These are phyloP conservation scores for Oenanthe oenanthe DNA, from an alignment of 2,113 vertebrate genomes.

Conservation along the genomic window DNA sequence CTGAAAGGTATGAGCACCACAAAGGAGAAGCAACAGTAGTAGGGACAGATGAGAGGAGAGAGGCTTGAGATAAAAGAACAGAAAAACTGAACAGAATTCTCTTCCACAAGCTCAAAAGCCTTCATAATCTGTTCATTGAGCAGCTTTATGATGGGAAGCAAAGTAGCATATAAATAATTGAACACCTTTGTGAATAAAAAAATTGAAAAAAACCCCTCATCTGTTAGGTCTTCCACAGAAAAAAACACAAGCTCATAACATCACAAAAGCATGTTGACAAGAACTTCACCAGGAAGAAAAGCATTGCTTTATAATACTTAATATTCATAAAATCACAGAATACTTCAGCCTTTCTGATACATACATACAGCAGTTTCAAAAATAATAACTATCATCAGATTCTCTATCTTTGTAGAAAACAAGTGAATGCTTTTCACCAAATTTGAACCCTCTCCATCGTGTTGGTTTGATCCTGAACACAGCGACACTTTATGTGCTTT, in stretches of 20 bases:
- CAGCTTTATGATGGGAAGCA: background rate
- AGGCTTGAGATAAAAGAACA: background rate
- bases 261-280: background rate
- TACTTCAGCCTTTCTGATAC: background rate
- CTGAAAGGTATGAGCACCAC: background rate
- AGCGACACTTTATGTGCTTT: background rate
- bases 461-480: background rate
- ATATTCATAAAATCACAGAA: background rate
- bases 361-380: background rate
- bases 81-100: background rate
- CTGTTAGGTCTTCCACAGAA: background rate
- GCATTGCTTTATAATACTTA: background rate
- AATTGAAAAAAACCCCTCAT: background rate
- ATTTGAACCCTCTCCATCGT: background rate
- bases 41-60: background rate
- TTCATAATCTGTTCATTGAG: background rate
- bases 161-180: conserved; percentile 8
- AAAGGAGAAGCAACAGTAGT: background rate
- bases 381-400: background rate
- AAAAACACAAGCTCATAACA: background rate
- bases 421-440: background rate
- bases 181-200: conserved; percentile 11
- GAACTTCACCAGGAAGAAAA: background rate
- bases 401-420: background rate
- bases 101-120: background rate